Conservation (phyloP, 2,113 vertebrate genomes). For the Phrynocephalus versicolor region DNA sequence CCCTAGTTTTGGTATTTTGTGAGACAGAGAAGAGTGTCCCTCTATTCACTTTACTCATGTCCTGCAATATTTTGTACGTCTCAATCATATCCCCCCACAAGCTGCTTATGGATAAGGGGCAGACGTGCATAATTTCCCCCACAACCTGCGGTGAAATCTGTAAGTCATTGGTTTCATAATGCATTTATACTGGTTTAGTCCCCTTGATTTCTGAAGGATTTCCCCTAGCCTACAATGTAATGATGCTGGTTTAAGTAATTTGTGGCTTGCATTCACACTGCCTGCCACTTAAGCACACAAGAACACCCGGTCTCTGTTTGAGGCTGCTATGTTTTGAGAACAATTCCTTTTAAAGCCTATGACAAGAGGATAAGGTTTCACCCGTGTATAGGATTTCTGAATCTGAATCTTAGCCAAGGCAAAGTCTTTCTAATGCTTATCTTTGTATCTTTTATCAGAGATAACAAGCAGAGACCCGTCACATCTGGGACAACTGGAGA, state of each 20-base stretch:
- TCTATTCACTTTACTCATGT: no score
- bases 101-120: no score
- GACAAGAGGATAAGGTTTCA: conserved; percentile 74
- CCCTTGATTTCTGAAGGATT: background rate
- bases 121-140: no score
- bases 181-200: background rate
- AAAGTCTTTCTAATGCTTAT: conserved; percentile 60
- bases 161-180: background rate
- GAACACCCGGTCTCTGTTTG: background rate
- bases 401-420: conserved; percentile 69
- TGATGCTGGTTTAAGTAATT: background rate
- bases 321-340: background rate
- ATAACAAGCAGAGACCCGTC: background rate
- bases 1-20: no score
- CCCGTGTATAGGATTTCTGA: conserved; percentile 74
- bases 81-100: no score
- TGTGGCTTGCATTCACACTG: background rate
- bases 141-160: background rate
- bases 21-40: no score
- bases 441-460: conserved; percentile 21
- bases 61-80: no score
- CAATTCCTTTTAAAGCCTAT: conserved; percentile 25
- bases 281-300: fast-evolving
- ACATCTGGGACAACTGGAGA: background rate
- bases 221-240: background rate